phyloP scores from a whole-genome alignment of 2,797 vertebrate species.

The Gallinago stenura region DNA sequence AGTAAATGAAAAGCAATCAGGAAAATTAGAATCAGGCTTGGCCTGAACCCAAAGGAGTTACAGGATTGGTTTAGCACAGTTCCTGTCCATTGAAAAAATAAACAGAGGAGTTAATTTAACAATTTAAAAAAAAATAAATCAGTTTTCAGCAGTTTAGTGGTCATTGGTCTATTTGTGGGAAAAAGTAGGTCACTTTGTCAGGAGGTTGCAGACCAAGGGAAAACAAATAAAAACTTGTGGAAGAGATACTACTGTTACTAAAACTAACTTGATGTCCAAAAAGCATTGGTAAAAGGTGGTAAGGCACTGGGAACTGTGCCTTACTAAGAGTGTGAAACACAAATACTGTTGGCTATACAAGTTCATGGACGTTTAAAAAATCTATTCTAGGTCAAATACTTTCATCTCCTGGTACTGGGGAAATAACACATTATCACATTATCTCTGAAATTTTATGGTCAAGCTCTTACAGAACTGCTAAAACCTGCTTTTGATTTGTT shows the following conservation, averaged over 20 bases:
- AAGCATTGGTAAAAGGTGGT: too few relatives aligned
- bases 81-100: neutral
- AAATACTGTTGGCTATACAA: too few relatives aligned
- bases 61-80: neutral
- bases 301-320: neutral
- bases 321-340: neutral
- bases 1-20: neutral
- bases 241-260: neutral
- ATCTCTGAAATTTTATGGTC: neutral
- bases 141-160: neutral
- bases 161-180: neutral
- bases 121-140: neutral
- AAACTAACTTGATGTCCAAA: too few relatives aligned
- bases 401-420: neutral
- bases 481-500: neutral
- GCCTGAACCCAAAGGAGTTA: neutral
- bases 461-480: neutral
- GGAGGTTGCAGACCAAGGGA: neutral
- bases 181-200: neutral
- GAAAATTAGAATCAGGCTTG: neutral
- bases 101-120: neutral
- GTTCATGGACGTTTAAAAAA: neutral
- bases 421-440: fast-evolving
- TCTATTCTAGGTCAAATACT: neutral
- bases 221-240: neutral